phyloP scores from a whole-genome alignment of 2,113 vertebrate species.

The Balaeniceps rex region DNA sequence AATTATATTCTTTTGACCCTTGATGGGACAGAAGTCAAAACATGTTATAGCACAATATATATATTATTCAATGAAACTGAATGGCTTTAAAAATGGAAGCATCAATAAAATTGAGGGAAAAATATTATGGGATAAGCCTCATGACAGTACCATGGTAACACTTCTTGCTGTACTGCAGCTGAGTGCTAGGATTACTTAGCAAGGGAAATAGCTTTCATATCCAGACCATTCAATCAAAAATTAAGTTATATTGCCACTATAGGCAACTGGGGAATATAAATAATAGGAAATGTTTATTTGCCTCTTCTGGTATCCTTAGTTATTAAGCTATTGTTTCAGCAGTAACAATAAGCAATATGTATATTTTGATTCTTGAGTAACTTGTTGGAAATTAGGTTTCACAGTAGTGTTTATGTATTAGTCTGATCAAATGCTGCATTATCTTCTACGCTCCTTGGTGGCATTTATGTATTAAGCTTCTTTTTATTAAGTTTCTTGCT shows the following conservation, averaged over 20 bases:
- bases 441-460: not conserved
- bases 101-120: not conserved
- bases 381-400: conserved; percentile 43
- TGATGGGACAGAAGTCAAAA: not conserved
- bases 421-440: conserved; percentile 28
- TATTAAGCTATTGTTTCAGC: conserved; percentile 13
- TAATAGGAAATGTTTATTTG: not conserved
- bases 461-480: conserved; percentile 35
- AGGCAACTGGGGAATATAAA: conserved; percentile 9
- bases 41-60: not conserved
- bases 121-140: not conserved
- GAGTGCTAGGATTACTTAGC: not conserved
- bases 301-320: not conserved
- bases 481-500: conserved; percentile 60
- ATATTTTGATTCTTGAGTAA: not conserved
- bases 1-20: not conserved
- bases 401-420: conserved; percentile 13
- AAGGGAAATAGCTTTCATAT: conserved; percentile 7
- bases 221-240: not conserved
- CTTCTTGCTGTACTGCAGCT: not conserved
- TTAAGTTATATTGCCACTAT: not conserved
- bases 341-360: not conserved
- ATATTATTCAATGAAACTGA: not conserved
- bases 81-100: not conserved
- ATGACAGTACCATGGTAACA: not conserved